Base-by-base conservation (phyloP, 1,140 invertebrate species). In the Berghia stephanieae region DNA sequence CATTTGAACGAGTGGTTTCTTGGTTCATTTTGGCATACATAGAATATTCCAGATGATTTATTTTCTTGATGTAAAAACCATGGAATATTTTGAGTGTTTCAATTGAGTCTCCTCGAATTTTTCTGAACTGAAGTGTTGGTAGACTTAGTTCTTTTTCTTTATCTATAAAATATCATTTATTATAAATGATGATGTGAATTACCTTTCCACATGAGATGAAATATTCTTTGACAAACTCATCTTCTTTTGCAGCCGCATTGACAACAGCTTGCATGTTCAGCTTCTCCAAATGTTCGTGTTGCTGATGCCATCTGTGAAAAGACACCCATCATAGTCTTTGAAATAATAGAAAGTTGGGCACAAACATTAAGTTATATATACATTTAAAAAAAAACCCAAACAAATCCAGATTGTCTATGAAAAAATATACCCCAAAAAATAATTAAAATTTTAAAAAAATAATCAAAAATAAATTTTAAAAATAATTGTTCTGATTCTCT, bases 191-290 rank as follows among this genome's bases (percentile, higher is more conserved):
- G 38, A 69, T 36, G 16, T 3, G 31, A 1, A 42, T 2, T 74
- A 89, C 88, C 84, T 90, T 90, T 72, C 83, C 88, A 84, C 83
- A 84, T 5, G 86, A 86, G 31, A 89, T 86, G 13, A 90, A 77
- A 69, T 86, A 89, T 75, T 89, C 88, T 81, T 90, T 90, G 8
- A 90, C 85, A 86, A 87, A 90, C 78, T 90, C 89, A 81, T 89
- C 86, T 78, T 87, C 85, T 52, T 90, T 85, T n/a, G 83, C 81
- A 18, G 87, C 83, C 0, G 88, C 89, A 84, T 85, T 89, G 3
- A 88, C 46, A 0, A 89, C 84, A 38, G 89, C 88, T 78, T 90
- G 89, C 84, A 90, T 90, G 81, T 90, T 90, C 44, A 90, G 71
- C 78, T 90, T 90, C 75, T 90, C 89, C 1, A 89, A 57, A 42